Conservation (phyloP, 2,888 invertebrate genomes). For the Adelognathus sp. region DNA sequence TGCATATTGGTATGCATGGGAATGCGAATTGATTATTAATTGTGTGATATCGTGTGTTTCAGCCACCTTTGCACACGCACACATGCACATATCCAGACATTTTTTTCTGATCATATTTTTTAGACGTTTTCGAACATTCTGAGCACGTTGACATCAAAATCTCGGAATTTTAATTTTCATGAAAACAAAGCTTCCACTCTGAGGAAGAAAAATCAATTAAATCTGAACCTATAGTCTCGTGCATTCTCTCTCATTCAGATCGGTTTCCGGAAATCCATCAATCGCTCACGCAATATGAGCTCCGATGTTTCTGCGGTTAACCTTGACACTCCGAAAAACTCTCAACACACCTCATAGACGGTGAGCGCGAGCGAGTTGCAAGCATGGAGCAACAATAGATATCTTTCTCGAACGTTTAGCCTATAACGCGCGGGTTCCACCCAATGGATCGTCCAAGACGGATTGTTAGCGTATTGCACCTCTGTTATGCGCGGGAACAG, state of each 20-base stretch:
- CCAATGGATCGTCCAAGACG: slow-evolving; percentile 6
- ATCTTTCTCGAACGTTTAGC: slow-evolving; percentile 29
- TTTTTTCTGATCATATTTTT: too few relatives aligned
- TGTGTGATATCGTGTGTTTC: slow-evolving; percentile 56
- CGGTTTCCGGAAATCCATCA: not conserved
- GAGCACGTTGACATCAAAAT: too few relatives aligned
- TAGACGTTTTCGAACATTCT: too few relatives aligned
- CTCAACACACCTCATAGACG: not conserved
- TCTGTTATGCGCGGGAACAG: slow-evolving; percentile 11
- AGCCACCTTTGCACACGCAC: too few relatives aligned
- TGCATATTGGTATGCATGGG: slow-evolving; percentile 48
- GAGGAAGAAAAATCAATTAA: too few relatives aligned
- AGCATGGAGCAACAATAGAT: slow-evolving; percentile 41
- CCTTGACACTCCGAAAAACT: not conserved
- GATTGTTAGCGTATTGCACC: not conserved
- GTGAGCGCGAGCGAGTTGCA: not conserved
- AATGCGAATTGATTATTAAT: slow-evolving; percentile 67
- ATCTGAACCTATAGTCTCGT: too few relatives aligned
- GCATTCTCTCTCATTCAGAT: too few relatives aligned
- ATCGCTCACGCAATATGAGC: slow-evolving; percentile 1
- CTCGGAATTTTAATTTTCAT: too few relatives aligned
- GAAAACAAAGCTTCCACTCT: too few relatives aligned
- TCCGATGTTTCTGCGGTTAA: slow-evolving; percentile 7
- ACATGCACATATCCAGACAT: too few relatives aligned
- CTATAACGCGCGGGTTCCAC: slow-evolving; percentile 41